Base-by-base conservation (phyloP, 2,113 vertebrate species). In the Malurus cyaneus region DNA sequence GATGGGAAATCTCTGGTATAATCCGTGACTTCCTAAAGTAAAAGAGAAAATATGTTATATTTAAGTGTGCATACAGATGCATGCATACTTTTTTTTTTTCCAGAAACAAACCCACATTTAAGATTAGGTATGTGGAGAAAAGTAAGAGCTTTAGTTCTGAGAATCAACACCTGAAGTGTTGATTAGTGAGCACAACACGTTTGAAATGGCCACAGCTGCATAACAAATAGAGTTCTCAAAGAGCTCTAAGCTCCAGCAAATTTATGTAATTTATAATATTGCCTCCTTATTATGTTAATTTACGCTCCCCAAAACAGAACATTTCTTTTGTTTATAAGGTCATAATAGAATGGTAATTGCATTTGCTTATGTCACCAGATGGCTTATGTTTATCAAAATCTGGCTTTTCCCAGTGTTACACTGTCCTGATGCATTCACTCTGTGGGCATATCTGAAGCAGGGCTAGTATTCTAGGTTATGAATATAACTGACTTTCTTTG, bases 331-430 rank as follows among this genome's bases (percentile, higher is more conserved):
- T 79, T 95, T 80, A 77, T 72, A 88, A 77, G 79, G 85, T 93
- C 74, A 47, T 82, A 83, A 79, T 73, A 85, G n/a, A 67, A 80
- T 39, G 21, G 6, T 66, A 73, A 89, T 86, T 77, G 19, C 54
- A 52, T 85, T 94, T 67, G 50, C 79, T 93, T 89, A 49, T 88
- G 78, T 94, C 84, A 91, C 84, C 87, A 91, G 46, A 70, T 88
- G 80, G 70, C 25, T 92, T 79, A 46, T 53, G 32, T 88, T 94
- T 88, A 61, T 67, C 71, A 88, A 86, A 90, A 77, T 59, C 42
- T 82, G 52, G 0, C 46, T 88, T 95, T 89, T 65, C 60, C 47
- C 34, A 19, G 53, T 70, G n/a, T 84, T 77, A 50, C 46, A 44
- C 31, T 83, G 79, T 39, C 86, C 70, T 71, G 42, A 23, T 89